Evolutionary conservation across 2,113 vertebrate species (phyloP).

Genomic region (Ceyx cyanopectus): DNA sequence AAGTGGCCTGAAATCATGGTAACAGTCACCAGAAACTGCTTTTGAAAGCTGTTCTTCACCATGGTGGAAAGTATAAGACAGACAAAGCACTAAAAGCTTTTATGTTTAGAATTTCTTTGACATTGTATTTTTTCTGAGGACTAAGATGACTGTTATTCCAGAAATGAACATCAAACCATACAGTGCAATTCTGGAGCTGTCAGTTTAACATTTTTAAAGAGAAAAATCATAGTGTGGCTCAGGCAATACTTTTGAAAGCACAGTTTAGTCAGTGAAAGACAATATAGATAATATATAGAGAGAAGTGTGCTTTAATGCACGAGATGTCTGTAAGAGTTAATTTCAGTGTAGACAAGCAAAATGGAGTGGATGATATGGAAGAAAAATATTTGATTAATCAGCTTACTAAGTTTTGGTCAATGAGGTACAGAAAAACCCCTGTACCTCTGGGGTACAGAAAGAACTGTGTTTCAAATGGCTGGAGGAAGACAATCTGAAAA

Average conservation of each 20-base stretch:
- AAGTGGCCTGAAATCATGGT: background rate
- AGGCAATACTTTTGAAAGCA: background rate
- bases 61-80: background rate
- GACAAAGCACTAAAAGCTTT: background rate
- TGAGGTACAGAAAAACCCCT: background rate
- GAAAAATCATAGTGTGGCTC: background rate
- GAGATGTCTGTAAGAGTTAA: background rate
- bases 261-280: background rate
- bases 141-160: background rate
- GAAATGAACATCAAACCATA: background rate
- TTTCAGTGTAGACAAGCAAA: background rate
- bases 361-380: background rate
- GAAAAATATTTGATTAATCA: background rate
- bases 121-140: constrained; percentile 8
- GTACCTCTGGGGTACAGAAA: background rate
- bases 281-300: background rate
- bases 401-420: background rate
- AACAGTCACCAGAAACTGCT: background rate
- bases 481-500: background rate
- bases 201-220: constrained; percentile 8
- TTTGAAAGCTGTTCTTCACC: background rate
- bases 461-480: background rate
- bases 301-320: background rate
- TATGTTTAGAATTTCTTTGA: background rate
- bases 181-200: background rate